phyloP scores from a whole-genome alignment of 2,113 vertebrate genomes.

The Brachyhypopomus occidentalis region DNA sequence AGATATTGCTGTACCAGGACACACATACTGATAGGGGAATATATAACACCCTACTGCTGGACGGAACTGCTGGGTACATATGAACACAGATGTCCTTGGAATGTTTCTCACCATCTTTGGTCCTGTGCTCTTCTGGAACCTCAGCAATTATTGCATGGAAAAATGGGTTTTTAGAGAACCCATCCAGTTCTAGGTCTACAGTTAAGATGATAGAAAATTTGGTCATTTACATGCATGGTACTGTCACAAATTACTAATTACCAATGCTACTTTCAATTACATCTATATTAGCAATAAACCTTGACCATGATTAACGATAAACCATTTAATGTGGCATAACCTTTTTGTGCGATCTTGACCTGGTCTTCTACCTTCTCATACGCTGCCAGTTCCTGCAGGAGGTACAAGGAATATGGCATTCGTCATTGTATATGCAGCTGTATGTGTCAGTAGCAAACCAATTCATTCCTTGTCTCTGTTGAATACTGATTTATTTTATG shows the following conservation, averaged over 20 bases:
- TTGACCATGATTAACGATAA: not conserved
- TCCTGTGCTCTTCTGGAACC: constrained; percentile 68
- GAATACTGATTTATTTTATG: no score
- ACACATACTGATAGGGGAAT: no score
- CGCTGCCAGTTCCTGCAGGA: constrained; percentile 68
- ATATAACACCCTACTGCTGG: no score
- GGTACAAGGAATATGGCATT: not conserved
- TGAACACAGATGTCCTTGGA: not conserved
- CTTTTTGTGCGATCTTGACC: constrained; percentile 72
- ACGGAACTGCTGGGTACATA: no score
- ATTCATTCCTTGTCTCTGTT: no score
- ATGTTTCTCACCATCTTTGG: constrained; percentile 66
- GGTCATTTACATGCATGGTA: not conserved
- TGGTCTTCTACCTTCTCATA: constrained; percentile 66
- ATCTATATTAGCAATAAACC: not conserved
- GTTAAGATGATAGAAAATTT: not conserved
- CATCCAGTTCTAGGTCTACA: constrained; percentile 75
- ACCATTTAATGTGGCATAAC: constrained; percentile 48
- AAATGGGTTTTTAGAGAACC: constrained; percentile 75
- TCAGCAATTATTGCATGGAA: constrained; percentile 76
- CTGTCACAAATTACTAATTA: not conserved
- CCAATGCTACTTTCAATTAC: no score
- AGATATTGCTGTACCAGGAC: no score
- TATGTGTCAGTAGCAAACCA: not conserved
- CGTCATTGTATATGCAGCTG: not conserved